Percentiles rank a stretch among this genome's conserved stretches.
Evolutionary conservation across 2,797 vertebrate species (phyloP).

Genomic region (Dromococcyx pavoninus): DNA sequence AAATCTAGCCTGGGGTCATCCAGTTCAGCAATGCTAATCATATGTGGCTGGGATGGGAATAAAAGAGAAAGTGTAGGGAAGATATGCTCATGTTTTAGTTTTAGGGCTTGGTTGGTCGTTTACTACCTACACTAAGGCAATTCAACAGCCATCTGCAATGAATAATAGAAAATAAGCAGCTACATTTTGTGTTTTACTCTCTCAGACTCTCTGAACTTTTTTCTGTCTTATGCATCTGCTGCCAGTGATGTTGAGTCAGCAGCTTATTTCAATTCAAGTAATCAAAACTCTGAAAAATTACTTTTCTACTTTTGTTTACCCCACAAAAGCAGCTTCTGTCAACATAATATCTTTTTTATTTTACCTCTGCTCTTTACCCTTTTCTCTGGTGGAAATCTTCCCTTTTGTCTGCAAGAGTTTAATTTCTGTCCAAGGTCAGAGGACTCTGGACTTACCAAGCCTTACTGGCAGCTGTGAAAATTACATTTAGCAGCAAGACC

Average conservation of each 20-base stretch:
- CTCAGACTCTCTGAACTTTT: slow-evolving; percentile 13
- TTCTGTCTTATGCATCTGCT: slow-evolving; percentile 19
- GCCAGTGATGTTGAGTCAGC: slow-evolving; percentile 45
- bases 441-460: background rate
- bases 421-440: slow-evolving; percentile 7
- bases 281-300: slow-evolving; percentile 45
- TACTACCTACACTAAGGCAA: background rate
- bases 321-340: slow-evolving; percentile 4
- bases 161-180: slow-evolving; percentile 24
- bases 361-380: background rate
- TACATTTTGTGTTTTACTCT: background rate
- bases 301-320: slow-evolving; percentile 22
- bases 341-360: background rate
- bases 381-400: background rate
- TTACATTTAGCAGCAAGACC: slow-evolving; percentile 13
- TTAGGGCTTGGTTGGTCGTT: background rate
- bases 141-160: background rate
- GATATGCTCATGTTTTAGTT: background rate
- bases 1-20: background rate
- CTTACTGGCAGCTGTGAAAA: slow-evolving; percentile 8
- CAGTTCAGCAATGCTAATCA: background rate
- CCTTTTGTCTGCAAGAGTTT: background rate
- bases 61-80: background rate
- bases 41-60: background rate
- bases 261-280: slow-evolving; percentile 39